A percentile compares a stretch with the other conserved stretches of the same genome.
These are phyloP conservation scores for Nomada hirtipes DNA, from an alignment of 2,888 invertebrate species.

Conservation along the genomic window DNA sequence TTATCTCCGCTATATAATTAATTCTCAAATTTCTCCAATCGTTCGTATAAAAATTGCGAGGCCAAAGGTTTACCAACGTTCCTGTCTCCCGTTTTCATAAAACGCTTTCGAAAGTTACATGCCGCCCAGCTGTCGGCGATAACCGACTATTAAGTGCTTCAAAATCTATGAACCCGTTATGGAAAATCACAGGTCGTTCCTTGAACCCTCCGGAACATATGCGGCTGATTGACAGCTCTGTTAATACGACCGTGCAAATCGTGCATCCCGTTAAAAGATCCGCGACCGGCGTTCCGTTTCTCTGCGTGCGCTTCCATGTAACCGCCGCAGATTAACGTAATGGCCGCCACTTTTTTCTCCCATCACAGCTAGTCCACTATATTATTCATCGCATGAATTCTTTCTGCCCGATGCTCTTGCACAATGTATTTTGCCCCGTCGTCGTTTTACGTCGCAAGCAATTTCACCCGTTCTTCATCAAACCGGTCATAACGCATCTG, in stretches of 20 bases:
- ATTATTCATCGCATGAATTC: conserved; percentile 33
- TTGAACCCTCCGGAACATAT: not conserved
- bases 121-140: not conserved
- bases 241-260: conserved; percentile 48
- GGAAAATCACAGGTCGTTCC: conserved; percentile 31
- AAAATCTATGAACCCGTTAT: conserved; percentile 39
- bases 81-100: not conserved
- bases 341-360: conserved; percentile 17
- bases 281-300: conserved; percentile 17
- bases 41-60: not conserved
- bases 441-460: conserved; percentile 32
- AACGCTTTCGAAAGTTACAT: not conserved
- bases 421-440: conserved; percentile 1
- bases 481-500: conserved; percentile 53
- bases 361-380: not conserved
- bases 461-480: conserved; percentile 47
- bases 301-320: conserved; percentile 14
- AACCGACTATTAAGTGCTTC: conserved; percentile 16
- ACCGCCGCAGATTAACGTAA: conserved; percentile 40
- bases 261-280: conserved; percentile 48
- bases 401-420: conserved; percentile 5
- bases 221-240: conserved; percentile 40
- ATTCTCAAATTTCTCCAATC: not conserved
- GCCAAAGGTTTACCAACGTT: not conserved
- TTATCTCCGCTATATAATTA: not conserved